A percentile compares a stretch with the other conserved stretches of the same genome.
Conservation (phyloP, 2,797 vertebrate genomes). For the Melanogrammus aeglefinus region DNA sequence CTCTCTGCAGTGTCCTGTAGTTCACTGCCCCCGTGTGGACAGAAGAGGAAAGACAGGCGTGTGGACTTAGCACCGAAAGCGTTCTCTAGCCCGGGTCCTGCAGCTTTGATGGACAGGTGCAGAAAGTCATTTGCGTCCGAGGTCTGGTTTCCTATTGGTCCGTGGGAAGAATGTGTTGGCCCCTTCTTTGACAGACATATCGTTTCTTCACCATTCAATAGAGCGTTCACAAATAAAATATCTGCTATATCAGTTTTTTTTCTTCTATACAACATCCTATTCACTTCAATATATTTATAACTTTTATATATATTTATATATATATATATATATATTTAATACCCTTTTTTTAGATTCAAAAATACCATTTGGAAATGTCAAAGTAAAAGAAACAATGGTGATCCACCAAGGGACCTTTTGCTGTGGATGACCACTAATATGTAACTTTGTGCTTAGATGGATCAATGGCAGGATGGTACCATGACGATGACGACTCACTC, state of each 20-base stretch:
- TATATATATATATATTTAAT: background rate
- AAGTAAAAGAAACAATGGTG: slow-evolving; percentile 32
- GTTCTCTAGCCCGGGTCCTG: slow-evolving; percentile 31
- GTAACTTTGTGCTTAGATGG: slow-evolving; percentile 42
- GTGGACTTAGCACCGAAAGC: slow-evolving; percentile 61
- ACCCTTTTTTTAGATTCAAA: slow-evolving; percentile 46
- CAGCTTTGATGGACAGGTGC: slow-evolving; percentile 47
- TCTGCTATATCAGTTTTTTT: slow-evolving; percentile 35
- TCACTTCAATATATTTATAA: slow-evolving; percentile 44
- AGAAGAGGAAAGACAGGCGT: slow-evolving; percentile 19
- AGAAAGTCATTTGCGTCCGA: slow-evolving; percentile 25
- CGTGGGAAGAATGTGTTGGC: slow-evolving; percentile 31
- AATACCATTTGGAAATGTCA: slow-evolving; percentile 49
- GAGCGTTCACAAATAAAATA: slow-evolving; percentile 50
- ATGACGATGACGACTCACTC: slow-evolving; percentile 47
- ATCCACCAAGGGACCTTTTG: slow-evolving; percentile 18
- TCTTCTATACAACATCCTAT: slow-evolving; percentile 58
- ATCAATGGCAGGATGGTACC: slow-evolving; percentile 44
- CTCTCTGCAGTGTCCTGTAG: background rate
- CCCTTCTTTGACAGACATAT: slow-evolving; percentile 28
- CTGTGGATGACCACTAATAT: slow-evolving; percentile 18
- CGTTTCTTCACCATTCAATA: slow-evolving; percentile 39
- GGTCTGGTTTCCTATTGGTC: slow-evolving; percentile 37
- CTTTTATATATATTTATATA: background rate
- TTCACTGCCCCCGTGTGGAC: background rate